Evolutionary conservation across 2,888 invertebrate genomes (phyloP).

Genomic region (Uropetala carovei): DNA sequence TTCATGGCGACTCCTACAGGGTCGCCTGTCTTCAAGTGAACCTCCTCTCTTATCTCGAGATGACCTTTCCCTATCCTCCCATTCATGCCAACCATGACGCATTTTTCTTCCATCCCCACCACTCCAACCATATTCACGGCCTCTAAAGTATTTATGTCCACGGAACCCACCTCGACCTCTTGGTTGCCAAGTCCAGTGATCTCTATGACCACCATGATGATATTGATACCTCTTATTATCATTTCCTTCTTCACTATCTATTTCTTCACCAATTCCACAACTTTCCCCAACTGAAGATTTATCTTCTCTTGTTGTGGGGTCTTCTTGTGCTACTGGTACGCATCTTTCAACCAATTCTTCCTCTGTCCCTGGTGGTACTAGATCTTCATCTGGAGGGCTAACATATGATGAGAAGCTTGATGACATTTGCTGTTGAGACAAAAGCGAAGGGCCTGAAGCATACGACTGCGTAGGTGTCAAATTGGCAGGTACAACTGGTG

Average conservation of each 20-base stretch:
- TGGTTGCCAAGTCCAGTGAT: conserved; percentile 46
- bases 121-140: conserved; percentile 56
- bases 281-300: conserved; percentile 14
- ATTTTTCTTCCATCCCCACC: conserved; percentile 52
- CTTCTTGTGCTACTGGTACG: conserved; percentile 27
- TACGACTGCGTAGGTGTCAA: conserved; percentile 49
- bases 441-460: conserved; percentile 2
- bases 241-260: conserved; percentile 37
- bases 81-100: conserved; percentile 52
- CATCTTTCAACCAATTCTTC: conserved; percentile 56
- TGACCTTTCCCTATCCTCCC: conserved; percentile 46
- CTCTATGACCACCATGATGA: conserved; percentile 56
- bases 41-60: conserved; percentile 47
- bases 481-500: conserved; percentile 14
- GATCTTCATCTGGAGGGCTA: conserved; percentile 45
- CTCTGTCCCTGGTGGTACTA: conserved; percentile 51
- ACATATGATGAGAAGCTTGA: conserved; percentile 55
- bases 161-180: conserved; percentile 56
- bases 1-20: conserved; percentile 50
- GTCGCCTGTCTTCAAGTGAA: conserved; percentile 46
- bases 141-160: conserved; percentile 32
- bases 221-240: conserved; percentile 51
- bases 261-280: conserved; percentile 3
- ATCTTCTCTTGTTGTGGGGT: not conserved
- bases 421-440: conserved; percentile 8